Base-by-base conservation (phyloP, 2,113 vertebrate genomes). In the Anseranas semipalmata region DNA sequence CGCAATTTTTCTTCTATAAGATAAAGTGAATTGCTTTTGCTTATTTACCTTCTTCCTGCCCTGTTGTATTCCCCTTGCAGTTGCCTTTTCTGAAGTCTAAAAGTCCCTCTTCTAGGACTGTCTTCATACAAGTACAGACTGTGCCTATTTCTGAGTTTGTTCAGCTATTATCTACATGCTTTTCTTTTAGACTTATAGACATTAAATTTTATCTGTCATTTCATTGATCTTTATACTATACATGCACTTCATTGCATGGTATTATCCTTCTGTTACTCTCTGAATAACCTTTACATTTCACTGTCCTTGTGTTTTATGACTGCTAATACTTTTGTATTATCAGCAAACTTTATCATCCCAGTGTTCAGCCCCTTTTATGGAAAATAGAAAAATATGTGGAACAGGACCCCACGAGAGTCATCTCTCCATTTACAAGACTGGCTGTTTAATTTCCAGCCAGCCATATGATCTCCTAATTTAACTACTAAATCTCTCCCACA, bases 361-460 rank as follows among this genome's bases (percentile, higher is more conserved):
- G 27, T n/a, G 50, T 71, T 95, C 41, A 71, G 41, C 2, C 15
- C 2, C 22, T 52, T 35, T 72, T 79, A 32, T 0, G 3, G 78
- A 83, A 94, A 76, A 73, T 10, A 73, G 35, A 37, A 77, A 87
- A 94, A 75, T 78, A 68, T 12, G 22, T 30, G 33, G 39, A 85
- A 37, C 24, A 37, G 46, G n/a, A 71, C 67, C n/a, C 33, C n/a
- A 71, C 6, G 15, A 93, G 9, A 93, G 66, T 43, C 45, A 43
- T 91, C 43, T 17, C 85, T 91, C 48, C 48, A 45, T 76, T 88
- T 90, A 68, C 33, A 76, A 73, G 66, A 48, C 45, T 78, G 58
- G 18, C 10, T 90, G 79, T 41, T 87, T 88, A 83, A 87, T 90
- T 95, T 76, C 48, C 71, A 83, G 82, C 24, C 90, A 72, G 46